A percentile compares a stretch with the other conserved stretches of the same genome.
Conservation (phyloP, 23 tunicate genomes). For the Styela clava region DNA sequence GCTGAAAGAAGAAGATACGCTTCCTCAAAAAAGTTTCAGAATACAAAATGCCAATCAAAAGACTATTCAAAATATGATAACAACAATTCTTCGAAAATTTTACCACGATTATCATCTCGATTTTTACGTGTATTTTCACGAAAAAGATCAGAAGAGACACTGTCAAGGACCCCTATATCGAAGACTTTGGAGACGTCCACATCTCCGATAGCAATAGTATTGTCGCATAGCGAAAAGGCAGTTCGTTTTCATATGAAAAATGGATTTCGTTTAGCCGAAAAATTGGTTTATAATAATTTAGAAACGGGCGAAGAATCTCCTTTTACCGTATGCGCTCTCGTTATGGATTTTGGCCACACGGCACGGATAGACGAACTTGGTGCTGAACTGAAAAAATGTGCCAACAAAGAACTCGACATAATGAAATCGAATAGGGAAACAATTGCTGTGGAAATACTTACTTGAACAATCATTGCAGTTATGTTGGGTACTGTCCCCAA, state of each 20-base stretch:
- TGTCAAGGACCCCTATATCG: no score
- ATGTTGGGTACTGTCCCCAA: no score
- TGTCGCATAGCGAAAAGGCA: conserved; percentile 3
- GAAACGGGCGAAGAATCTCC: background rate
- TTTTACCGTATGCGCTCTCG: background rate
- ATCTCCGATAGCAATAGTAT: background rate
- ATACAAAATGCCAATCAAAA: background rate
- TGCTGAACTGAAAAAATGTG: background rate
- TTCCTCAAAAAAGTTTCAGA: background rate
- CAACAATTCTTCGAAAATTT: background rate
- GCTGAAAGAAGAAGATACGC: background rate
- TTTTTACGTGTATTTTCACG: background rate
- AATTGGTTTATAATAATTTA: background rate
- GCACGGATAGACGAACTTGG: background rate
- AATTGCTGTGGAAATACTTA: background rate
- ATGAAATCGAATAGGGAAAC: background rate
- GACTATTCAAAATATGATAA: no score
- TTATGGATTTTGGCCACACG: background rate
- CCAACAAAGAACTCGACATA: background rate
- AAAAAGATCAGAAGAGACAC: no score
- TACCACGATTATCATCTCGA: background rate
- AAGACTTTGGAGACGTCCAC: no score
- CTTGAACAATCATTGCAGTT: no score
- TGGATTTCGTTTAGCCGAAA: background rate
- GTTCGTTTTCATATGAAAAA: conserved; percentile 17